Conservation (phyloP, 1,140 invertebrate genomes). For the Neodiprion fabricii region DNA sequence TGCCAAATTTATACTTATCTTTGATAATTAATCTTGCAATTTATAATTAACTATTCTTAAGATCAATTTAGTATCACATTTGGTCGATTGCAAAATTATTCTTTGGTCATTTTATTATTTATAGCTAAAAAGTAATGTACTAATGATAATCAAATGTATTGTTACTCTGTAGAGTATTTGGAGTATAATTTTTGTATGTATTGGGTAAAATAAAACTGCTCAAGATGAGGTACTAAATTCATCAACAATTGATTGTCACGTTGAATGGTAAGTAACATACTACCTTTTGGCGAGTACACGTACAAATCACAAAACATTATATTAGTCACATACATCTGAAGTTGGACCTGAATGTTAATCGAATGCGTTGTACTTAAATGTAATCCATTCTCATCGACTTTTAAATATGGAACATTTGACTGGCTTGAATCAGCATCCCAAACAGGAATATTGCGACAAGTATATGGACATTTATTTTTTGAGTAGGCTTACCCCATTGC, state of each 20-base stretch:
- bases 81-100: too few species aligned
- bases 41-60: too few species aligned
- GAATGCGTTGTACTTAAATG: slow-evolving; percentile 16
- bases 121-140: too few species aligned
- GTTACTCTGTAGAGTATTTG: neutral
- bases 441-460: too few species aligned
- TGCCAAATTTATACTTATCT: too few species aligned
- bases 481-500: too few species aligned
- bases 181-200: neutral
- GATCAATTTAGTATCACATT: too few species aligned
- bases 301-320: slow-evolving; percentile 19
- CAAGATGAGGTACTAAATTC: neutral
- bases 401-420: too few species aligned
- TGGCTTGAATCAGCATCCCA: too few species aligned
- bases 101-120: too few species aligned
- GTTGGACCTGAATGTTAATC: slow-evolving; percentile 22
- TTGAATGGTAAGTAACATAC: slow-evolving; percentile 8
- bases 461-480: neutral
- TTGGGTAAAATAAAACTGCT: neutral
- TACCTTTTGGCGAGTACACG: slow-evolving; percentile 18
- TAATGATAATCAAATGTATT: neutral
- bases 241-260: slow-evolving; percentile 15
- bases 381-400: slow-evolving; percentile 19
- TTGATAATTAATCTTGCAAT: too few species aligned
- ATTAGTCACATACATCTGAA: slow-evolving; percentile 23